Base-by-base conservation (phyloP, 2,888 invertebrate species). In the Limnephilus marmoratus region DNA sequence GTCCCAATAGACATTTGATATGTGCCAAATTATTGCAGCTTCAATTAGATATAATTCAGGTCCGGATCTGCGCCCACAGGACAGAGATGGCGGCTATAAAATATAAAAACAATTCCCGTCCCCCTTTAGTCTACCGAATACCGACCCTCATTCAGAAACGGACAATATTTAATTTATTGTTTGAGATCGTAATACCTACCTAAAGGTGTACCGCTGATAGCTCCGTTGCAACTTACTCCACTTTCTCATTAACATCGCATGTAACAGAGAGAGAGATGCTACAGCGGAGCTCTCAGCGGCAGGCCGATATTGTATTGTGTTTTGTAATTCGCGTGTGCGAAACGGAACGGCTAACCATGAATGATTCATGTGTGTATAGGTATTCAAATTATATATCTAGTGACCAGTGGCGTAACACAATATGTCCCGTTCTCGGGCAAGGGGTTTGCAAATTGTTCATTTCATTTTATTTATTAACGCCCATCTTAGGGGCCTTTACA, bases 101-200 rank as follows among this genome's bases (percentile, higher is more conserved):
- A 68, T 68, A 68, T 68, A 68, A n/a, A 68, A 68, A 68, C 68
- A 24, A 24, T 68, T 68, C 68, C n/a, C 68, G 68, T n/a, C 68
- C 68, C 68, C 68, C 68, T 68, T 68, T 68, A 68, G 85, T 31
- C 41, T 85, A 24, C 85, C 31, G 37, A 83, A 13, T 83, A 18
- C 83, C 85, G 85, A 85, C 85, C 85, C 85, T 85, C 85, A 34
- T 85, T 34, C 85, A 41, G 34, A 85, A 85, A 85, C 85, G 85
- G 41, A 41, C 85, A 85, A 68, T n/a, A 68, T 68, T 68, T 9
- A 85, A 85, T 85, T 85, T 85, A 85, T 85, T 85, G 41, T 85
- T 85, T 18, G 34, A 85, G 12, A 41, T 85, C 41, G 41, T 41
- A 41, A 41, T 85, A n/a, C 24, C 53, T 53, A 53, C 18, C 68